Evolutionary conservation across 1,140 invertebrate genomes (phyloP), one percentile per base, ranked within the genome.

Genomic region (Dolichoris vasculosae): DNA sequence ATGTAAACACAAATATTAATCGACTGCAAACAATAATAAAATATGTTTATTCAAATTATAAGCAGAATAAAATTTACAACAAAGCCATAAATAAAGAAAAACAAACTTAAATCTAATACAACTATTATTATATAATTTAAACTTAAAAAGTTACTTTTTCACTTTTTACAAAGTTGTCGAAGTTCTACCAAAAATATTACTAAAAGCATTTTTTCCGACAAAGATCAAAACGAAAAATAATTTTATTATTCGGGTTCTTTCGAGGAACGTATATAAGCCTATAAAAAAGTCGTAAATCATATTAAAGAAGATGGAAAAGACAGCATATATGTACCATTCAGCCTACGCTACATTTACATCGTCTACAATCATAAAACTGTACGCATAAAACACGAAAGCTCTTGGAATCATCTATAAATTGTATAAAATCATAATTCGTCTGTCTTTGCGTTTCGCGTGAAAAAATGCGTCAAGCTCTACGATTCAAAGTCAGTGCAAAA

Each of bases 41-140:
- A 78, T 73, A 30, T 15, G 48, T 83, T 83, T 83, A 83, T 83
- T 83, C 26, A 63, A 83, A 75, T 59, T 38, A 83, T 83, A 83
- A 83, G 51, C 69, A 77, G 30, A 83, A 67, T 1, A 82, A 38
- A 82, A 55, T 35, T 73, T 82, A 82, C 67, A 82, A 63, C 55
- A 79, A 79, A 79, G 20, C 48, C 59, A n/a, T 35, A 73, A 73
- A 73, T 55, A 51, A 59, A 43, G 2, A 30, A 43, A 55, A n/a
- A n/a, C 17, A 38, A 82, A 38, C 43, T 82, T 73, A 73, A 73
- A 73, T 55, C 35, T 82, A 82, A 0, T 38, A 55, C 40, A 40
- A 43, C 46, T 35, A 76, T 38, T 32, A 15, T 69, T 46, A 26
- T n/a, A 51, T 51, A 55, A 38, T 73, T 2, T 59, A 55, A 73